Evolutionary conservation across 64 coral and sea anemone genomes (phyloP), one percentile per base, ranked within the genome.

Genomic region (Montipora foliosa): DNA sequence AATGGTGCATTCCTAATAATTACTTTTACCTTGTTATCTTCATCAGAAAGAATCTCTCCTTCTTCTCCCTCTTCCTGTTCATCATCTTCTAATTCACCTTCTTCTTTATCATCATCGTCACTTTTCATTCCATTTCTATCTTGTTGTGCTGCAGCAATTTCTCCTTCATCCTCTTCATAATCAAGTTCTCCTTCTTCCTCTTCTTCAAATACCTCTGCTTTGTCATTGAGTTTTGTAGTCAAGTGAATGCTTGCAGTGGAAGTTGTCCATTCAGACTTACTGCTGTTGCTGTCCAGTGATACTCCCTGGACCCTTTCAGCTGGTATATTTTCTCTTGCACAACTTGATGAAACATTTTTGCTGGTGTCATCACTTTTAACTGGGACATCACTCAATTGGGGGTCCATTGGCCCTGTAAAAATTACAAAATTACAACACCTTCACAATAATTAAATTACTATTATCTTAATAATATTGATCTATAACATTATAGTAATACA

Each of bases 121-220:
- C 20, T 87, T 84, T 73, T 67, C 4, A 87, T 37, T 16, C 87
- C 77, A 50, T 93, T 93, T 71, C 59, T 66, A 46, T 77, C 49
- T 37, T 93, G 84, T 49, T 88, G 83, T 10, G 19, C 16, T 44
- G 60, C 83, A 51, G 20, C 22, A 50, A 88, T 59, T 93, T 93
- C 92, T 21, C 92, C 92, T 73, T 93, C 92, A 88, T 93, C 92
- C 47, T 93, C 92, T 51, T 93, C 92, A 60, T 93, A 93, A 62
- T 93, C 92, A 62, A 93, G 83, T 87, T 93, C 92, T 12, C 92
- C 92, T 59, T 93, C 92, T 77, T 93, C 92, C 83, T 88, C 92
- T 37, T 78, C 92, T 80, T 93, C 92, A 88, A 93, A 87, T 37
- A 93, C 87, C 21, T 75, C 92, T 88, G 85, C 64, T 25, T 93